Evolutionary conservation across 2,113 vertebrate genomes (phyloP).

Genomic region (Chascanopsetta lugubris): DNA sequence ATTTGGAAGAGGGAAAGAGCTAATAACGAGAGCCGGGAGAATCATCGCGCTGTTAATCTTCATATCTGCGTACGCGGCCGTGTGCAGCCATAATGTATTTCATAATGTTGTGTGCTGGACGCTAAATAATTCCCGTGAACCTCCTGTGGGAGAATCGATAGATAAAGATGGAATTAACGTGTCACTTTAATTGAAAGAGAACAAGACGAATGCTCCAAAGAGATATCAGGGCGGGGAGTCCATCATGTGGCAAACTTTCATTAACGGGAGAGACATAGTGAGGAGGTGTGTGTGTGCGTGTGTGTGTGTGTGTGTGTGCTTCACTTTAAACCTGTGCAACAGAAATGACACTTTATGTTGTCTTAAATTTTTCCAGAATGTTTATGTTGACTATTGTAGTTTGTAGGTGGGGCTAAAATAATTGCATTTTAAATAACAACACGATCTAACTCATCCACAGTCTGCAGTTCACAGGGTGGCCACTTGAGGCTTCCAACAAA

Average conservation of each 20-base stretch:
- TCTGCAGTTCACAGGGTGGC: no score
- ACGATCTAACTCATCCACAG: neutral
- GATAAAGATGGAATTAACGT: conserved; percentile 12
- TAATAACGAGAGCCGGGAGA: conserved; percentile 27
- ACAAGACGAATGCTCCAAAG: conserved; percentile 17
- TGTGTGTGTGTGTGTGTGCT: no score
- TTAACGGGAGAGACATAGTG: neutral
- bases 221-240: neutral
- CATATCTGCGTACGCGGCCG: conserved; percentile 25
- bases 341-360: no score
- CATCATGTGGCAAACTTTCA: conserved; percentile 2
- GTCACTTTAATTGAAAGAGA: conserved; percentile 40
- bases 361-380: no score
- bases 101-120: conserved; percentile 21
- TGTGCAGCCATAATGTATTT: conserved; percentile 8
- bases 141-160: neutral
- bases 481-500: no score
- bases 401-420: no score
- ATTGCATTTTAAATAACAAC: neutral
- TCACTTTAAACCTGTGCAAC: no score
- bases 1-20: conserved; percentile 7
- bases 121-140: neutral
- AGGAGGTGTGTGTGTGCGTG: no score
- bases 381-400: no score
- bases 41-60: conserved; percentile 60